These are phyloP conservation scores for Luehdorfia chinensis DNA, from an alignment of 1,140 invertebrate species.

Conservation along the genomic window DNA sequence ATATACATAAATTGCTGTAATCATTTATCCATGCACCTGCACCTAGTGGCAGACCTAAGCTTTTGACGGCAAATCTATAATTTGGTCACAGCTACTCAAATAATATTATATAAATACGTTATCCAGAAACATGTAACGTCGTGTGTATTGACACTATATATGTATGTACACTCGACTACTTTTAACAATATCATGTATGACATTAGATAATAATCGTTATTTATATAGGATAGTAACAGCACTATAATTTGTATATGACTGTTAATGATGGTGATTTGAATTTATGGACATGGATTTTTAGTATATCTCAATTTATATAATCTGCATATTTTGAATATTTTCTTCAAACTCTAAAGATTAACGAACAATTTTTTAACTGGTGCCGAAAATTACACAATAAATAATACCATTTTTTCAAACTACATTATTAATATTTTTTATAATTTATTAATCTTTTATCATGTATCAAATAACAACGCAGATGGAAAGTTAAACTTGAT, in stretches of 20 bases:
- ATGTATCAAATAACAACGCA: background rate
- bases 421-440: background rate
- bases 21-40: slow-evolving; percentile 40
- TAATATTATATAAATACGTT: slow-evolving; percentile 9
- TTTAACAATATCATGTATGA: slow-evolving; percentile 1
- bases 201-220: background rate
- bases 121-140: background rate
- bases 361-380: background rate
- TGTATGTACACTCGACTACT: slow-evolving; percentile 8
- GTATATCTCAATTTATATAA: slow-evolving; percentile 1
- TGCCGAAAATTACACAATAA: slow-evolving; percentile 1
- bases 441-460: background rate
- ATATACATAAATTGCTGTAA: slow-evolving; percentile 35
- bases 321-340: background rate
- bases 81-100: slow-evolving; percentile 35
- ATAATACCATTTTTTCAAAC: slow-evolving; percentile 10
- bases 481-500: too few relatives aligned
- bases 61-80: slow-evolving; percentile 33
- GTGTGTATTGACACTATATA: background rate
- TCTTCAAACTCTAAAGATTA: slow-evolving; percentile 2
- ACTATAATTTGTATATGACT: slow-evolving; percentile 12
- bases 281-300: background rate
- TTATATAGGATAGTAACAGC: slow-evolving; percentile 5
- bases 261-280: background rate
- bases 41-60: slow-evolving; percentile 36